Base-by-base conservation (phyloP, 2,888 invertebrate species). In the Acheta domesticus region DNA sequence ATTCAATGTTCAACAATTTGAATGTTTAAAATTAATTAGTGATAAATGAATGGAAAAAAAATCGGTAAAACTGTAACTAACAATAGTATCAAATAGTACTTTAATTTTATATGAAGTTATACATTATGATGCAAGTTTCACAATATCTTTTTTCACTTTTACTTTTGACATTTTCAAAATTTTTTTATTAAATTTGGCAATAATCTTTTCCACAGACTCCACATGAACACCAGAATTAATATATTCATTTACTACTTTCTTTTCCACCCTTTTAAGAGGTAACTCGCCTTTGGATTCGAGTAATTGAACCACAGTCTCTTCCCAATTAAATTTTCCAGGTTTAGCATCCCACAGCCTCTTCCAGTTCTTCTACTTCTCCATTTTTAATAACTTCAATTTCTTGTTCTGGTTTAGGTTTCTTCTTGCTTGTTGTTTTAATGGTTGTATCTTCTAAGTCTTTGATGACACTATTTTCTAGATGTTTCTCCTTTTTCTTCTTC, bases 401-500 rank as follows among this genome's bases (percentile, higher is more conserved):
- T 19, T 62, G n/a, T 62, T 62, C 62, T n/a, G 2, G 2, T 36
- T 36, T 36, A 3, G 36, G 36, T 36, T 36, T 36, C 36, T 36
- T 36, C 36, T 36, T 36, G 5, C 36, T 36, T 5, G 36, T 5
- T 5, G 5, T 36, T 36, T 36, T 36, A 36, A 36, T 36, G 36
- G 36, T 36, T 36, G 36, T 36, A 36, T 36, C 36, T 36, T 36
- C 36, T 36, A 36, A 3, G 36, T 36, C 36, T 36, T 36, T 36
- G 36, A 5, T 1, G 1, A 36, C 36, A 62, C 62, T 12, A n/a
- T 62, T 62, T 19, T 62, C n/a, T 62, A 62, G 16, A 62, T 62
- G 14, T 62, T 62, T 62, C 62, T 62, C n/a, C 62, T 62, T 62
- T 11, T 62, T 62, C 62, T 81, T 82, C 74, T 80, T 79, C 62